These are phyloP conservation scores for Acyrthosiphon pisum DNA, from an alignment of 1,140 invertebrate species.

Conservation along the genomic window DNA sequence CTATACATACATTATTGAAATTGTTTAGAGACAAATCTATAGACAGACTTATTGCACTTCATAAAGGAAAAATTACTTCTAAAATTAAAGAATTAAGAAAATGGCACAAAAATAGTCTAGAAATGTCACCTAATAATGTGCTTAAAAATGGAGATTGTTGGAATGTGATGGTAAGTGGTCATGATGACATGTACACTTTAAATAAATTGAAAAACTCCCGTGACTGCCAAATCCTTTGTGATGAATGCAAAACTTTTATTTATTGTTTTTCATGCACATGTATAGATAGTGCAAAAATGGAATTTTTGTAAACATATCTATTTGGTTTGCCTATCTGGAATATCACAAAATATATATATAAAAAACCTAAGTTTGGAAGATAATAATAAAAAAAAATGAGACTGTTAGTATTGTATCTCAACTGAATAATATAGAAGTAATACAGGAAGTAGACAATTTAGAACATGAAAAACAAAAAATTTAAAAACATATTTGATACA, in stretches of 20 bases:
- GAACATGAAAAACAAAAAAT: too few species aligned
- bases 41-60: too few species aligned
- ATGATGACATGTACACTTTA: background rate
- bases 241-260: slow-evolving; percentile 1
- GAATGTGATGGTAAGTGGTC: background rate
- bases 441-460: too few species aligned
- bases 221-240: background rate
- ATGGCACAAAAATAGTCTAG: too few species aligned
- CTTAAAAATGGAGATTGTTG: too few species aligned
- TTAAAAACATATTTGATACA: too few species aligned
- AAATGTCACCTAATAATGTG: too few species aligned
- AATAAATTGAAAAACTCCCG: background rate
- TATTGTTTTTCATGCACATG: background rate
- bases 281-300: slow-evolving; percentile 15
- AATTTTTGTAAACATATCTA: background rate
- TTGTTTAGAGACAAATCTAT: too few species aligned
- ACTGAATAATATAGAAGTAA: too few species aligned
- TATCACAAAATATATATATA: background rate
- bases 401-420: background rate
- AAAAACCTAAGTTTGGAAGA: background rate
- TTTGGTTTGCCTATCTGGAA: background rate
- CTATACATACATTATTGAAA: too few species aligned
- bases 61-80: too few species aligned
- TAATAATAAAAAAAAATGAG: background rate
- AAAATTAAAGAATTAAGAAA: too few species aligned